Conservation (phyloP, 2,113 vertebrate genomes). For the Ctenodactylus gundi region DNA sequence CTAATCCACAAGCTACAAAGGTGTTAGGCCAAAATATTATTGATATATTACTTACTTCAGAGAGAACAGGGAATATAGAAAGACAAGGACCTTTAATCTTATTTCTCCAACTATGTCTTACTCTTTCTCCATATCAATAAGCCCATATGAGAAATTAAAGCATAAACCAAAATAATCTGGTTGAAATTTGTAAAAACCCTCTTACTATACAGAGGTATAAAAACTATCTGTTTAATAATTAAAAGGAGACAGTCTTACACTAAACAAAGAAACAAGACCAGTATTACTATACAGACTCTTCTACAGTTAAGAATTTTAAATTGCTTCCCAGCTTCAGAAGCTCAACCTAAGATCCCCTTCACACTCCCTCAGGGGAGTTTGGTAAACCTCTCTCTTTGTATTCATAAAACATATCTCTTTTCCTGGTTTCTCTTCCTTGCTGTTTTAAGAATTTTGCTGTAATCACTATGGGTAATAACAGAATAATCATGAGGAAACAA, state of each 20-base stretch:
- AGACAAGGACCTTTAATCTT: neutral
- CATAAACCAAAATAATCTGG: conserved; percentile 1
- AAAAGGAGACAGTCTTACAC: neutral
- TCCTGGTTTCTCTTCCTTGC: neutral
- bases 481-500: neutral
- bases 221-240: too few relatives aligned
- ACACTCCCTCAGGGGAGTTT: neutral
- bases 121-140: neutral
- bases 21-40: neutral
- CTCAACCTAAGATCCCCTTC: neutral
- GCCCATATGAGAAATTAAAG: conserved; percentile 6
- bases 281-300: neutral
- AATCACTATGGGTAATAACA: neutral
- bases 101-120: neutral
- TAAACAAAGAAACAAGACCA: conserved; percentile 10
- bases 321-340: conserved; percentile 17
- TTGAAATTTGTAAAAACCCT: neutral
- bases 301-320: neutral
- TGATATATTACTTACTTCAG: neutral
- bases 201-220: neutral
- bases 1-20: neutral
- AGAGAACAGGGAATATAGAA: neutral
- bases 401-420: neutral
- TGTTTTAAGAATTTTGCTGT: neutral
- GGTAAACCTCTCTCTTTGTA: neutral